These are phyloP conservation scores for Spodoptera littoralis DNA, from an alignment of 2,888 invertebrate genomes.

Conservation along the genomic window DNA sequence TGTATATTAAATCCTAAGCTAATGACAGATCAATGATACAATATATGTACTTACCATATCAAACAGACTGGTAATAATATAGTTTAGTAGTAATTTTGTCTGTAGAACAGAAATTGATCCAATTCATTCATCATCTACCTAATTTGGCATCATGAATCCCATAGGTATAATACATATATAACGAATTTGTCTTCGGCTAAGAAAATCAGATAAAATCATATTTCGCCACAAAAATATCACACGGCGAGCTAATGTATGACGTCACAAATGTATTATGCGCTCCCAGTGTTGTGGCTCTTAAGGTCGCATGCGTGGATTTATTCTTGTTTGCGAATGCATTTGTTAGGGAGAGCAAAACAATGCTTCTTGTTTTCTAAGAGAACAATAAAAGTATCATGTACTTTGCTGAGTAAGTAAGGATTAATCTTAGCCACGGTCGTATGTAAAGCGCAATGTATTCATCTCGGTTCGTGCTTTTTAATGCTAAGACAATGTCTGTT, in stretches of 20 bases:
- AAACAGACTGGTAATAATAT: no score
- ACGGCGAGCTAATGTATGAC: slow-evolving; percentile 26
- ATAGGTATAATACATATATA: no score
- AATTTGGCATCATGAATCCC: no score
- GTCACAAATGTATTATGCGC: slow-evolving; percentile 20
- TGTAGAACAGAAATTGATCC: no score
- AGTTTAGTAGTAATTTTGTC: no score
- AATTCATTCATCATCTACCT: no score
- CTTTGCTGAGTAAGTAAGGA: slow-evolving; percentile 46
- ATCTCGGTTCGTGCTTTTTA: slow-evolving; percentile 42
- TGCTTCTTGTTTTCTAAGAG: slow-evolving; percentile 36
- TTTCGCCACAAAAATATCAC: background rate
- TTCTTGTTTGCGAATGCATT: slow-evolving; percentile 55
- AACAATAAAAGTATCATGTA: slow-evolving; percentile 56
- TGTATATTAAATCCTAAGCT: no score
- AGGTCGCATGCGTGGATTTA: slow-evolving; percentile 49
- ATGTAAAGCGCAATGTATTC: slow-evolving; percentile 43
- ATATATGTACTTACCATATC: no score
- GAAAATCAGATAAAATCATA: slow-evolving; percentile 2
- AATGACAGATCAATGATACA: no score
- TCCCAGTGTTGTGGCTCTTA: slow-evolving; percentile 27
- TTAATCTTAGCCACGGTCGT: slow-evolving; percentile 44
- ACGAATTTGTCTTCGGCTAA: no score
- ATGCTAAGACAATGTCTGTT: slow-evolving; percentile 37
- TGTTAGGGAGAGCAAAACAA: slow-evolving; percentile 43